phyloP scores from a whole-genome alignment of 2,888 invertebrate species.

The Sisyra nigra region DNA sequence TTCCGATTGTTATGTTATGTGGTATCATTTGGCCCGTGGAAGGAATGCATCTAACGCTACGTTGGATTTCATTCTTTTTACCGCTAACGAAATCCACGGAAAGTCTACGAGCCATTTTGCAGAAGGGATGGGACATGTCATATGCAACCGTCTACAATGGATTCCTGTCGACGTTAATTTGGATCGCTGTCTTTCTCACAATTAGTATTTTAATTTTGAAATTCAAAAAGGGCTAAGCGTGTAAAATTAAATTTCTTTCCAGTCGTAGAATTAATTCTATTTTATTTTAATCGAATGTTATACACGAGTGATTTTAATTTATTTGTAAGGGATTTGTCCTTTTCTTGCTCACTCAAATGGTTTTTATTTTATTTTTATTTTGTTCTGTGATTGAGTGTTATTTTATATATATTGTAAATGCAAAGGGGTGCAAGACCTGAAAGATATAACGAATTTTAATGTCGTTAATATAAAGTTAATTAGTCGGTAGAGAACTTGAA shows the following conservation, averaged over 20 bases:
- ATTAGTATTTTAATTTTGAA: constrained; percentile 60
- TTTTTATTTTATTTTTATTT: neutral
- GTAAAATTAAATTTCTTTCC: constrained; percentile 1
- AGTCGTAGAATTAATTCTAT: neutral
- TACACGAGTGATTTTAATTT: no score
- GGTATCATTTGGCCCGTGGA: constrained; percentile 93
- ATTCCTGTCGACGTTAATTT: constrained; percentile 58
- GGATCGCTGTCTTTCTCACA: constrained; percentile 64
- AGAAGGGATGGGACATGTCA: constrained; percentile 63
- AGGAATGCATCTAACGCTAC: constrained; percentile 64
- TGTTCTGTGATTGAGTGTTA: no score
- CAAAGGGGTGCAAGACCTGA: no score
- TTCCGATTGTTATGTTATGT: constrained; percentile 72
- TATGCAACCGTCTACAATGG: constrained; percentile 63
- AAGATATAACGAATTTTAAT: no score
- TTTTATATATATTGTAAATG: no score
- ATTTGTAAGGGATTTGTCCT: neutral
- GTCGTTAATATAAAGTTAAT: no score
- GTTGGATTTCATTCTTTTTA: constrained; percentile 45
- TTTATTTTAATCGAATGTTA: no score
- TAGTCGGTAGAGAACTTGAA: no score
- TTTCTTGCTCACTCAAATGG: constrained; percentile 1
- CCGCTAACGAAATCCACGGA: constrained; percentile 83
- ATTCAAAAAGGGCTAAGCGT: constrained; percentile 61
- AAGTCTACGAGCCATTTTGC: constrained; percentile 68